A percentile compares a stretch with the other conserved stretches of the same genome.
phyloP scores from a whole-genome alignment of 2,888 invertebrate genomes.

The Acronicta leporina region DNA sequence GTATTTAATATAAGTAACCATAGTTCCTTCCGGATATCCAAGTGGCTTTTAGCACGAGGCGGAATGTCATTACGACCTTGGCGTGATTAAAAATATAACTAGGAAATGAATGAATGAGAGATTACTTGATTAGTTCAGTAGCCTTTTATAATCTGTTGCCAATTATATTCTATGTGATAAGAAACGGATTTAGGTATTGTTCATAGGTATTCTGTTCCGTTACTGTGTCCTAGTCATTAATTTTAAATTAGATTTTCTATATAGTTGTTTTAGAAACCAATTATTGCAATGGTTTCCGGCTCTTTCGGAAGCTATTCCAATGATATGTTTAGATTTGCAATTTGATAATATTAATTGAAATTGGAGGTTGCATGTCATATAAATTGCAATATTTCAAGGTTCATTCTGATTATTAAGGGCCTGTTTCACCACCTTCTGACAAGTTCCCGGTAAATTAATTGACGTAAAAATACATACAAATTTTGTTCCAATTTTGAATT shows the following conservation, averaged over 20 bases:
- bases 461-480: too few relatives aligned
- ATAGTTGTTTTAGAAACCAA: slow-evolving; percentile 39
- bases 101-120: slow-evolving; percentile 61
- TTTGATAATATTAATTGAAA: slow-evolving; percentile 46
- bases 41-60: slow-evolving; percentile 30
- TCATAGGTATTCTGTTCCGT: slow-evolving; percentile 48
- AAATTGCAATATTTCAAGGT: too few relatives aligned
- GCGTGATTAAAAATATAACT: slow-evolving; percentile 57
- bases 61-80: slow-evolving; percentile 60
- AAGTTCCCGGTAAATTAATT: too few relatives aligned
- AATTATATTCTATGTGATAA: slow-evolving; percentile 49
- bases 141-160: slow-evolving; percentile 60
- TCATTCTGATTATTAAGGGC: too few relatives aligned
- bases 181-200: slow-evolving; percentile 56
- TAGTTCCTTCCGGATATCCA: slow-evolving; percentile 55
- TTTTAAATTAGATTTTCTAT: slow-evolving; percentile 44
- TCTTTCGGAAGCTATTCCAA: slow-evolving; percentile 41
- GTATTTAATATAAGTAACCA: slow-evolving; percentile 10
- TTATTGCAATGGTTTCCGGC: slow-evolving; percentile 44
- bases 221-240: slow-evolving; percentile 55
- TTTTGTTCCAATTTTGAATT: too few relatives aligned
- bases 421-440: neutral
- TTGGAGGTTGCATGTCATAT: slow-evolving; percentile 9
- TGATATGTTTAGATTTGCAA: slow-evolving; percentile 23
- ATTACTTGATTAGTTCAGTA: slow-evolving; percentile 60